Percentiles rank a stretch among this genome's conserved stretches.
phyloP scores from a whole-genome alignment of 2,113 vertebrate species.

The Campylomormyrus numenius region DNA sequence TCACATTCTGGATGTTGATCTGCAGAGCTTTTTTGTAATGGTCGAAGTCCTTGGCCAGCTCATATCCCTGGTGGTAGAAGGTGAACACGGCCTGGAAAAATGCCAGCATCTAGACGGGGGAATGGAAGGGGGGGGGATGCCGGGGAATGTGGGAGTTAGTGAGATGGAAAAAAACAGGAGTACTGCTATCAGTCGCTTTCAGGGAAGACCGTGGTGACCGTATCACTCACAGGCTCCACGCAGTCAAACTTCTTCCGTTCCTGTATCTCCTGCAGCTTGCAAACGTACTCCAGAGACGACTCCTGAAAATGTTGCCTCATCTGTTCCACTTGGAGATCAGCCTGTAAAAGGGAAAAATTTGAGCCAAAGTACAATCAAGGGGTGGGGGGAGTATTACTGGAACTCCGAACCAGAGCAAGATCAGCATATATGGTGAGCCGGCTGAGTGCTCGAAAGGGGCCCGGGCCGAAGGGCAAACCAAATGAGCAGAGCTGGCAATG shows the following conservation, averaged over 20 bases:
- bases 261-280: conserved; percentile 94
- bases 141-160: neutral
- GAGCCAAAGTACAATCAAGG: neutral
- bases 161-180: neutral
- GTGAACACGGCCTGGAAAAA: conserved; percentile 98
- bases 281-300: conserved; percentile 88
- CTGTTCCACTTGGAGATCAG: conserved; percentile 80
- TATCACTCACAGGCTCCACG: conserved; percentile 89
- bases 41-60: conserved; percentile 93
- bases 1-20: conserved; percentile 99
- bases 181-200: too few species aligned
- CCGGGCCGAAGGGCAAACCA: neutral
- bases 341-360: conserved; percentile 55
- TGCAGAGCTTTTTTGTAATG: conserved; percentile 91
- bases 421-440: neutral
- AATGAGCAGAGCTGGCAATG: neutral
- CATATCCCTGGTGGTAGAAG: conserved; percentile 96
- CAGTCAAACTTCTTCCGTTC: conserved; percentile 98
- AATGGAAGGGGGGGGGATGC: neutral
- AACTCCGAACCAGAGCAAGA: neutral
- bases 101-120: conserved; percentile 76
- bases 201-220: neutral
- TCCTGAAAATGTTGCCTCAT: conserved; percentile 89
- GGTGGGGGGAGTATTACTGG: neutral
- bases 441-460: neutral